Percentiles rank a stretch among this genome's conserved stretches.
Conservation (phyloP, 2,888 invertebrate genomes). For the Entomobrya multifasciata region DNA sequence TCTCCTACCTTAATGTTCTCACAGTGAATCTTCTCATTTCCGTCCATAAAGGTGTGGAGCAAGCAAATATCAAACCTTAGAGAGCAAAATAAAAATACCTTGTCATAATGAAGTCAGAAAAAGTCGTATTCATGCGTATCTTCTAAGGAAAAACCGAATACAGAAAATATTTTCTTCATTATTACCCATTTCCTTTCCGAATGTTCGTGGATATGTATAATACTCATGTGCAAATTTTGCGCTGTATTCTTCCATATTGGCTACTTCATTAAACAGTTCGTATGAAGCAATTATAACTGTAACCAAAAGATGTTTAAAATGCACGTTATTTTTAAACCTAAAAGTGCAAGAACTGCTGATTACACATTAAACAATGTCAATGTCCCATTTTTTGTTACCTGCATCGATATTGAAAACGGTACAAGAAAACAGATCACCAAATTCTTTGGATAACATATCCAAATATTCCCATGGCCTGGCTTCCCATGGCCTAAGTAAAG, state of each 20-base stretch:
- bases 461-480: slow-evolving; percentile 46
- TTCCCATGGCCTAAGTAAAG: background rate
- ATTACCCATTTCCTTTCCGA: slow-evolving; percentile 75
- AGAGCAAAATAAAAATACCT: too few species aligned
- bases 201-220: slow-evolving; percentile 66
- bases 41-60: slow-evolving; percentile 63
- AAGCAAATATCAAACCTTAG: slow-evolving; percentile 57
- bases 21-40: slow-evolving; percentile 75
- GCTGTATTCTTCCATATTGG: slow-evolving; percentile 69
- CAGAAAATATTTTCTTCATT: too few species aligned
- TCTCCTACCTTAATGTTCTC: slow-evolving; percentile 56
- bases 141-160: too few species aligned
- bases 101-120: too few species aligned
- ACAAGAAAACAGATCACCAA: slow-evolving; percentile 28
- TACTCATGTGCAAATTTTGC: slow-evolving; percentile 52
- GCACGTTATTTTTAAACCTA: too few species aligned
- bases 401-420: slow-evolving; percentile 30
- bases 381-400: too few species aligned
- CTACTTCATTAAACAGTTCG: slow-evolving; percentile 58
- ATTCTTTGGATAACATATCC: slow-evolving; percentile 35
- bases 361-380: too few species aligned
- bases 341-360: too few species aligned
- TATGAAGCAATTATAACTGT: slow-evolving; percentile 60
- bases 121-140: too few species aligned
- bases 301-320: background rate